These are phyloP conservation scores for Chaetoderma sp. DNA, from an alignment of 2,888 invertebrate genomes.

Conservation along the genomic window DNA sequence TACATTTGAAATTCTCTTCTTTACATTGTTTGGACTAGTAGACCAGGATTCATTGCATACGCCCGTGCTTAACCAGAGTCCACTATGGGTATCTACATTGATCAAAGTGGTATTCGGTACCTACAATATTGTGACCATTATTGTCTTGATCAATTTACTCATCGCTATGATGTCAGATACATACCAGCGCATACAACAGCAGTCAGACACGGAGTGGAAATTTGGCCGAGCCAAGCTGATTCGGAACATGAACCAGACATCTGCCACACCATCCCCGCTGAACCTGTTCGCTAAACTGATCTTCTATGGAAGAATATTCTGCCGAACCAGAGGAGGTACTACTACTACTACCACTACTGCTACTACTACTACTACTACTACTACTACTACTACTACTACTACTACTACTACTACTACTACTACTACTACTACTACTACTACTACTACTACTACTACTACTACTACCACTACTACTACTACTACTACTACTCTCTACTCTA, in stretches of 20 bases:
- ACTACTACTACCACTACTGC: too few relatives aligned
- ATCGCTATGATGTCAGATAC: conserved; percentile 99
- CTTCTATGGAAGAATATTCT: conserved; percentile 60
- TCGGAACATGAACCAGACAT: conserved; percentile 97
- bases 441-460: too few relatives aligned
- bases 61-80: conserved; percentile 72
- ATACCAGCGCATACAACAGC: conserved; percentile 98
- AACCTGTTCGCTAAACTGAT: conserved; percentile 87
- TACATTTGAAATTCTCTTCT: conserved; percentile 93
- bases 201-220: conserved; percentile 99
- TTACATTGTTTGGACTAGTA: conserved; percentile 97
- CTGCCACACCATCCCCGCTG: conserved; percentile 96
- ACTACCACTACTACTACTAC: too few relatives aligned
- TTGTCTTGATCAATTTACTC: conserved; percentile 97
- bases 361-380: too few relatives aligned
- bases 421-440: too few relatives aligned
- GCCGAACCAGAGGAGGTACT: conserved; percentile 63
- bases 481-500: too few relatives aligned
- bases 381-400: too few relatives aligned
- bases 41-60: conserved; percentile 74
- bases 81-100: conserved; percentile 68
- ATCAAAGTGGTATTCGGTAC: conserved; percentile 84
- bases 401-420: too few relatives aligned
- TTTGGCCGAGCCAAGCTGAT: conserved; percentile 98
- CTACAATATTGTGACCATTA: conserved; percentile 97